phyloP scores from a whole-genome alignment of 2,113 vertebrate genomes.

The Brachyistius frenatus region DNA sequence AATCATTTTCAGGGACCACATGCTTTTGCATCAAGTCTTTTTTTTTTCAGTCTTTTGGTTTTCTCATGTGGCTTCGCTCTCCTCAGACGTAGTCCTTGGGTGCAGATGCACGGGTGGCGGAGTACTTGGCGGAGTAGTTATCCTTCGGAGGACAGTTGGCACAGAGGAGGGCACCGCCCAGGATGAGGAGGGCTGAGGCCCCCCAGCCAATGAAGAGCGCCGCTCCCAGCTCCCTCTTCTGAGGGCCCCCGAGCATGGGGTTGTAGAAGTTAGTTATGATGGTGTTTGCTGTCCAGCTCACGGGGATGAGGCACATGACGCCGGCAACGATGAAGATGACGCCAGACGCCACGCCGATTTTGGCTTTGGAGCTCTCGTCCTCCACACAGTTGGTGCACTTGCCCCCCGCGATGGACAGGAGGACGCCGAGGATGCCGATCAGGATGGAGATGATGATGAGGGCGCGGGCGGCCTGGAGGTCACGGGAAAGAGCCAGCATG shows the following conservation, averaged over 20 bases:
- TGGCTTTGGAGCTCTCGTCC: constrained; percentile 87
- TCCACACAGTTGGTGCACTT: constrained; percentile 97
- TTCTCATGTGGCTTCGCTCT: background rate
- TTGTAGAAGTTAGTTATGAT: constrained; percentile 91
- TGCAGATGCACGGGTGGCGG: constrained; percentile 78
- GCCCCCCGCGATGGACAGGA: constrained; percentile 86
- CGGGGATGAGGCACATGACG: constrained; percentile 88
- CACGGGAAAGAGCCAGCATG: constrained; percentile 86
- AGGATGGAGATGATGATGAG: constrained; percentile 88
- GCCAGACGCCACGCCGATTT: constrained; percentile 84
- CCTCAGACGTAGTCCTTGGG: constrained; percentile 90
- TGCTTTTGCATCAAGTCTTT: constrained; percentile 22
- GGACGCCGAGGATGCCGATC: constrained; percentile 85
- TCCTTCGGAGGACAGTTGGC: constrained; percentile 90
- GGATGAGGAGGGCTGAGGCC: constrained; percentile 83
- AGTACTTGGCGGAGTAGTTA: constrained; percentile 88
- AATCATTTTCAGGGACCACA: constrained; percentile 13
- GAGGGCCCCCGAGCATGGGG: constrained; percentile 69
- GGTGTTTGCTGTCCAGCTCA: constrained; percentile 91
- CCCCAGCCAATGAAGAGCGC: constrained; percentile 94
- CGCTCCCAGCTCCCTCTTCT: constrained; percentile 90
- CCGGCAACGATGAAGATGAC: constrained; percentile 86
- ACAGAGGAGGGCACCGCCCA: constrained; percentile 90
- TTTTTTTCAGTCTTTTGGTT: constrained; percentile 43
- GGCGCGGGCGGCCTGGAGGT: constrained; percentile 91